phyloP scores from a whole-genome alignment of 2,888 invertebrate genomes.

The Iphiclides podalirius region DNA sequence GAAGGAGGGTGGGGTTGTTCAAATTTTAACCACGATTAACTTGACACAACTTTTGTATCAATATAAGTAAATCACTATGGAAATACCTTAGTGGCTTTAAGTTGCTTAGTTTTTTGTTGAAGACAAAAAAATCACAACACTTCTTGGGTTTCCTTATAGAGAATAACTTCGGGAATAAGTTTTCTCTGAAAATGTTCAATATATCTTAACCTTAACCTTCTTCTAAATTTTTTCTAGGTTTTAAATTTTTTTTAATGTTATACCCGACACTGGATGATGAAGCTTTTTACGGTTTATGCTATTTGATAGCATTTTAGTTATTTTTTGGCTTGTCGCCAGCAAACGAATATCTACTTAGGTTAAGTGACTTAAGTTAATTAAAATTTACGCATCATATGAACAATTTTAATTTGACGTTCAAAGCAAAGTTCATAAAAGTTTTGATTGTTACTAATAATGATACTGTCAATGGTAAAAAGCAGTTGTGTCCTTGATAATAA shows the following conservation, averaged over 20 bases:
- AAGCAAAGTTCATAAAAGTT: too few relatives aligned
- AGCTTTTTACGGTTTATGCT: conserved; percentile 7
- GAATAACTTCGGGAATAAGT: too few relatives aligned
- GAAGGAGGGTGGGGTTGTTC: not conserved
- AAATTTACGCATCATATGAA: too few relatives aligned
- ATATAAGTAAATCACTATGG: not conserved
- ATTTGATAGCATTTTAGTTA: not conserved
- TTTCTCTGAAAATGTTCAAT: too few relatives aligned
- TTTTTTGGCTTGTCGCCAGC: conserved; percentile 2
- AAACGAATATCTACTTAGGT: too few relatives aligned
- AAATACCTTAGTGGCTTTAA: not conserved
- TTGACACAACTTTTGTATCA: not conserved
- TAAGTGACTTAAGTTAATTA: too few relatives aligned
- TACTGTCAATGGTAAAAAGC: too few relatives aligned
- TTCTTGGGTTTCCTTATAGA: too few relatives aligned
- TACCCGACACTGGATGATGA: not conserved
- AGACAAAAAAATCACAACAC: not conserved
- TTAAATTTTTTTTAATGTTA: not conserved
- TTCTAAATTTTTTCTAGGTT: not conserved
- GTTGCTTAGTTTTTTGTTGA: not conserved
- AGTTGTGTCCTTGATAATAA: too few relatives aligned
- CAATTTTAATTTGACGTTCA: too few relatives aligned
- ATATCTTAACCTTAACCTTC: too few relatives aligned
- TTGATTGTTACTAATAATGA: too few relatives aligned
- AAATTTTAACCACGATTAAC: not conserved